Conservation (phyloP, 1,140 invertebrate species). For the Aphelinus certus region DNA sequence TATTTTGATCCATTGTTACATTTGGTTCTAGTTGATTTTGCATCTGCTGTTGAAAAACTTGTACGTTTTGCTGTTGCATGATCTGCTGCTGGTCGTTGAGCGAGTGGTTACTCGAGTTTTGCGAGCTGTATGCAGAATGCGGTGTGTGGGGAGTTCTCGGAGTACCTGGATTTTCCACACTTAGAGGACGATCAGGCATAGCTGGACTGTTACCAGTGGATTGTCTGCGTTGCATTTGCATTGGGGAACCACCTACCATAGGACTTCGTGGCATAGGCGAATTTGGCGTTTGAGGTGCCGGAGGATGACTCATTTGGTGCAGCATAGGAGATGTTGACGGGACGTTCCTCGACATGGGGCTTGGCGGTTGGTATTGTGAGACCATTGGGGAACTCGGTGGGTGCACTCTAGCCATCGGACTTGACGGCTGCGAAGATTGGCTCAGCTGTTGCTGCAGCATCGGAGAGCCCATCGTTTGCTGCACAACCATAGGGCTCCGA, state of each 20-base stretch:
- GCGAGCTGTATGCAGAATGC: slow-evolving; percentile 49
- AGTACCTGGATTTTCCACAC: slow-evolving; percentile 70
- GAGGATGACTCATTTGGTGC: slow-evolving; percentile 61
- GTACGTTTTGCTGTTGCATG: slow-evolving; percentile 53
- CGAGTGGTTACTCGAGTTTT: slow-evolving; percentile 53
- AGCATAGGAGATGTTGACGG: slow-evolving; percentile 64
- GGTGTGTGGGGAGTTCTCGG: slow-evolving; percentile 64
- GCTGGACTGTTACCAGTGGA: slow-evolving; percentile 69
- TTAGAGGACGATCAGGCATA: slow-evolving; percentile 68
- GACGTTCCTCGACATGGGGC: slow-evolving; percentile 60
- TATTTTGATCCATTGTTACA: slow-evolving; percentile 49
- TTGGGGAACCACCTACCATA: slow-evolving; percentile 66
- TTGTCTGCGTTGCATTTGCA: slow-evolving; percentile 67
- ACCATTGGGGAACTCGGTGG: slow-evolving; percentile 63
- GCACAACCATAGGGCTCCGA: slow-evolving; percentile 69
- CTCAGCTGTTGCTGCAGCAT: slow-evolving; percentile 66
- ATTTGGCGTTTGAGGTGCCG: slow-evolving; percentile 58
- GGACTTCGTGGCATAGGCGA: slow-evolving; percentile 69
- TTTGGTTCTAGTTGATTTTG: slow-evolving; percentile 47
- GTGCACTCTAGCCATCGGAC: slow-evolving; percentile 59
- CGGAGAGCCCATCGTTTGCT: slow-evolving; percentile 67
- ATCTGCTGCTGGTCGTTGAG: slow-evolving; percentile 54
- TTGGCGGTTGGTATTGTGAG: slow-evolving; percentile 62
- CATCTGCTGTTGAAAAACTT: slow-evolving; percentile 54
- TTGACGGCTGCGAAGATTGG: slow-evolving; percentile 61